phyloP scores from a whole-genome alignment of 2,888 invertebrate genomes.

The Andrena flavipes region DNA sequence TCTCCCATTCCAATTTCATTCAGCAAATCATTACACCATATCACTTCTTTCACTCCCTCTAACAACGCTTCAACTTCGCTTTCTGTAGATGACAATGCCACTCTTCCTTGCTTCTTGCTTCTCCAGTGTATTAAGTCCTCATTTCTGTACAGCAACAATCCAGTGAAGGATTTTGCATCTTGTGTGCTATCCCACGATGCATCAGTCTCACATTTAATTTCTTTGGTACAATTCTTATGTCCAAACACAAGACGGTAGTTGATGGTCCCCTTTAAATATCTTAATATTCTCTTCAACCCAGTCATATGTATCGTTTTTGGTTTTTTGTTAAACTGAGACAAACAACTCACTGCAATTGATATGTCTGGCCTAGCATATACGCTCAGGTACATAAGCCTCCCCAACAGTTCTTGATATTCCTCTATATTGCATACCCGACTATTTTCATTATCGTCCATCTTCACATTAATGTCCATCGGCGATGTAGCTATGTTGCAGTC shows the following conservation, averaged over 20 bases:
- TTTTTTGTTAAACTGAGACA: slow-evolving; percentile 27
- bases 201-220: slow-evolving; percentile 10
- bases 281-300: not conserved
- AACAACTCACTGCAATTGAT: not conserved
- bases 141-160: slow-evolving; percentile 19
- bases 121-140: slow-evolving; percentile 24
- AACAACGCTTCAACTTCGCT: slow-evolving; percentile 3
- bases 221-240: not conserved
- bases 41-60: slow-evolving; percentile 16
- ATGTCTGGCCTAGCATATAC: slow-evolving; percentile 9
- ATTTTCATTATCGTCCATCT: not conserved
- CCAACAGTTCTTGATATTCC: slow-evolving; percentile 13
- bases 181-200: slow-evolving; percentile 25
- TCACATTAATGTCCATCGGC: slow-evolving; percentile 18
- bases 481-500: not conserved
- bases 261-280: slow-evolving; percentile 14
- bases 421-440: not conserved
- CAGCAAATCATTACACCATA: not conserved
- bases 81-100: slow-evolving; percentile 14
- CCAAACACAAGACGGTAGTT: not conserved
- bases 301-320: slow-evolving; percentile 13
- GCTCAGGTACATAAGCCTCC: slow-evolving; percentile 12
- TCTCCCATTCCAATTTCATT: not conserved
- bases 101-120: slow-evolving; percentile 3
- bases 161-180: slow-evolving; percentile 31